Base-by-base conservation (phyloP, 2,797 vertebrate genomes). In the Sciaenops ocellatus region DNA sequence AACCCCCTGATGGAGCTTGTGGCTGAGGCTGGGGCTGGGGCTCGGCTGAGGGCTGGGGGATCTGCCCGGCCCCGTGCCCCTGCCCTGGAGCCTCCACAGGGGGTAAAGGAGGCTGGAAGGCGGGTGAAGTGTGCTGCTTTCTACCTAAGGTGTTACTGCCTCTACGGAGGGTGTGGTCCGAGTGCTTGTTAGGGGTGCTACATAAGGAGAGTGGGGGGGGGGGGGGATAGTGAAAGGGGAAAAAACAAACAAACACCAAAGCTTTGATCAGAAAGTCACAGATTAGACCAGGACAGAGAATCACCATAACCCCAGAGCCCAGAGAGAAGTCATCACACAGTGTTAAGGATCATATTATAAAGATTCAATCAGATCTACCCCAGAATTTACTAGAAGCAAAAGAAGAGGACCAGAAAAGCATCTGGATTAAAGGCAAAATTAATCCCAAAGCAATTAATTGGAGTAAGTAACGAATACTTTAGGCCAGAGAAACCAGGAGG, bases 81-180 rank as follows among this genome's bases (percentile, higher is more conserved):
- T 87, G 84, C 90, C 93, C 93, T 15, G 87, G 92, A 90, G 94
- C 94, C 95, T 99, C 98, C 78, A 96, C 92, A 55, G 98, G 98
- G 80, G 98, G 98, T 87, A 98, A 96, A 28, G 98, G 98, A 6
- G 98, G 98, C 93, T 99, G 97, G 96, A 97, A 99, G 94, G 97
- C 96, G 1, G 98, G 98, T 81, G 97, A 97, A 57, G 95, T 95
- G 93, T 99, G 98, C 96, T 98, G 98, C 96, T 99, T 99, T 97
- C 97, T 98, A 96, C 92, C 97, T 96, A 99, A 93, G 89, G 97
- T 98, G 94, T 96, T 96, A 94, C 96, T 96, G 95, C 96, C 95
- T 95, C 98, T 96, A 96, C 97, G 97, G 16, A 95, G 94, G 85
- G 94, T 96, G 95, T 97, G 95, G 90, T 99, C 98, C 96, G 92